A percentile compares a stretch with the other conserved stretches of the same genome.
Evolutionary conservation across 2,797 vertebrate genomes (phyloP).

Genomic region (Adrianichthys oophorus): DNA sequence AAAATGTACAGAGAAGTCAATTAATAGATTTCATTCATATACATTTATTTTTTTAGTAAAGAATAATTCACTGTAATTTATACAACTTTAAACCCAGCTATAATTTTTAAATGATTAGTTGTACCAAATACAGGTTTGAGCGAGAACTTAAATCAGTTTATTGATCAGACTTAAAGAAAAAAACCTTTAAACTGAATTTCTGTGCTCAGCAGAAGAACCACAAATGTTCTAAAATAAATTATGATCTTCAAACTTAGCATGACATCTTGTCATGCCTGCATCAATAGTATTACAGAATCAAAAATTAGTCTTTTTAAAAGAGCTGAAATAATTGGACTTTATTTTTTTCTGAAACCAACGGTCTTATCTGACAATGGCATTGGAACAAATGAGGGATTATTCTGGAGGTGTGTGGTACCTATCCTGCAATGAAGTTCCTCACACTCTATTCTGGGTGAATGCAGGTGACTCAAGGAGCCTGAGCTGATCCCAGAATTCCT

Average conservation of each 20-base stretch:
- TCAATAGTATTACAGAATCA: conserved; percentile 69
- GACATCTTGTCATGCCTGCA: conserved; percentile 52
- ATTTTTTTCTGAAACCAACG: conserved; percentile 56
- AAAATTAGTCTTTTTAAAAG: conserved; percentile 50
- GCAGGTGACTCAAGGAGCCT: conserved; percentile 81
- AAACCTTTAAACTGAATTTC: conserved; percentile 63
- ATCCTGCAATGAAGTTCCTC: conserved; percentile 80
- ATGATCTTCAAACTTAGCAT: conserved; percentile 25
- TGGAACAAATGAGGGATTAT: conserved; percentile 80
- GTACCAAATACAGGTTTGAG: conserved; percentile 33
- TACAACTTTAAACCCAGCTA: too few relatives aligned
- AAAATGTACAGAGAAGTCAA: too few relatives aligned
- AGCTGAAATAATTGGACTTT: conserved; percentile 70
- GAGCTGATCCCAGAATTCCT: conserved; percentile 87
- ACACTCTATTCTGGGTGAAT: conserved; percentile 82
- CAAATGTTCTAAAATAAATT: conserved; percentile 47
- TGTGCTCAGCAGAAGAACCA: conserved; percentile 44
- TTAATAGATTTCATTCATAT: too few relatives aligned
- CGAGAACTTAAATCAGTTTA: conserved; percentile 25
- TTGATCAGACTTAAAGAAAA: conserved; percentile 40
- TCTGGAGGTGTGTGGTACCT: conserved; percentile 73
- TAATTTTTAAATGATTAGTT: conserved; percentile 21
- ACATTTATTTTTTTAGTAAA: too few relatives aligned
- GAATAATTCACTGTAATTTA: too few relatives aligned
- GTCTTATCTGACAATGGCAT: conserved; percentile 68